These are phyloP conservation scores for Poeciliopsis gracilis DNA, from an alignment of 2,797 vertebrate species.

Conservation along the genomic window DNA sequence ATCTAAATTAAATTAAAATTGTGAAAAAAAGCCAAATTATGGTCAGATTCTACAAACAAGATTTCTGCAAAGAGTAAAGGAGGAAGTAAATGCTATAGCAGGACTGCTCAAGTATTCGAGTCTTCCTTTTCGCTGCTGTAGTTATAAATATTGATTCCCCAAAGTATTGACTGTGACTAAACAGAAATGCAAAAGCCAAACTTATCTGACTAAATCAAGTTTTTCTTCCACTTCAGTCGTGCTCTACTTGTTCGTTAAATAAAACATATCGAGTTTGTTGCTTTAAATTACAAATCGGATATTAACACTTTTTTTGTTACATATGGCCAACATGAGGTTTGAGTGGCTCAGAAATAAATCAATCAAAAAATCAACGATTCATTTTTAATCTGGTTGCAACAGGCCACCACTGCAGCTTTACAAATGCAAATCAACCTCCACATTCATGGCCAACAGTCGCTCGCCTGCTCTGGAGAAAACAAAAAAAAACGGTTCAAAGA, in stretches of 20 bases:
- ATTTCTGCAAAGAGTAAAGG: background rate
- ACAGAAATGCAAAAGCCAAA: background rate
- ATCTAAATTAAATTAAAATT: background rate
- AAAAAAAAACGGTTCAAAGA: background rate
- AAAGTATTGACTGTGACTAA: background rate
- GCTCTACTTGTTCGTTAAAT: background rate
- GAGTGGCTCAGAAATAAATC: slow-evolving; percentile 12
- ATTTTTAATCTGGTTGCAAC: slow-evolving; percentile 28
- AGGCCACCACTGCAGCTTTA: slow-evolving; percentile 36
- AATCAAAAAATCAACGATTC: background rate
- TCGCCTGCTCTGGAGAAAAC: background rate
- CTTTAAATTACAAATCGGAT: background rate
- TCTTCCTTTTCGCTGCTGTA: background rate
- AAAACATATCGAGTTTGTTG: background rate
- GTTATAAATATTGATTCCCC: background rate
- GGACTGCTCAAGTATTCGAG: background rate
- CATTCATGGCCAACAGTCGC: background rate
- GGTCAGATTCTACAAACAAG: background rate
- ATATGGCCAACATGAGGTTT: slow-evolving; percentile 37
- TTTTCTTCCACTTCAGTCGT: background rate
- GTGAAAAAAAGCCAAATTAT: background rate
- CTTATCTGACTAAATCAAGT: background rate
- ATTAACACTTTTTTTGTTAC: background rate
- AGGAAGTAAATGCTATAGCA: background rate
- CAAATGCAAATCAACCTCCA: slow-evolving; percentile 30